phyloP scores from a whole-genome alignment of 2,797 vertebrate genomes.

The Bradypodion pumilum region DNA sequence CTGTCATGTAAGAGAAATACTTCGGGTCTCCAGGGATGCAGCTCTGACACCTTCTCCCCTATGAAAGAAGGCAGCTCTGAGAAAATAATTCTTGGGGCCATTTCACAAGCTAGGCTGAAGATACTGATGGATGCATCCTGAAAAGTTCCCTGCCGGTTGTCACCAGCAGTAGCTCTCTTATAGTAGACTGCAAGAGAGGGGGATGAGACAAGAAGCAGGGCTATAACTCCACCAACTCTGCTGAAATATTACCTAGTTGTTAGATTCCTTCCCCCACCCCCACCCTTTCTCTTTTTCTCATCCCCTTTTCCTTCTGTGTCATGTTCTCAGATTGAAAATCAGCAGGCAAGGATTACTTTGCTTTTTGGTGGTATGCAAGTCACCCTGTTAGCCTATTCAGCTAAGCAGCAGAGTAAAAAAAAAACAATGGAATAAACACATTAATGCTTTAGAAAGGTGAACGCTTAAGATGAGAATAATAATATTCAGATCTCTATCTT shows the following conservation, averaged over 20 bases:
- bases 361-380: not conserved
- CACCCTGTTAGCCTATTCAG: not conserved
- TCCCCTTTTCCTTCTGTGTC: not conserved
- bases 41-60: constrained; percentile 27
- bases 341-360: not conserved
- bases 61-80: constrained; percentile 16
- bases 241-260: not conserved
- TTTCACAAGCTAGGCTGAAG: constrained; percentile 25
- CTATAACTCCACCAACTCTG: not conserved
- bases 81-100: constrained; percentile 13
- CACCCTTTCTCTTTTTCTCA: not conserved
- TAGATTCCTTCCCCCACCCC: no score
- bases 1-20: constrained; percentile 31
- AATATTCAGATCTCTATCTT: not conserved
- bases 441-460: not conserved
- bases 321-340: not conserved
- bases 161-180: no score
- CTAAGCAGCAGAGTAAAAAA: not conserved
- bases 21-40: not conserved
- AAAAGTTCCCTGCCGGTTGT: not conserved
- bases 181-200: not conserved
- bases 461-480: not conserved
- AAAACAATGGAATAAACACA: not conserved
- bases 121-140: not conserved
- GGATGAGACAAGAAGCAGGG: not conserved